Evolutionary conservation across 2,113 vertebrate genomes (phyloP).

Genomic region (Lophotis ruficrista): DNA sequence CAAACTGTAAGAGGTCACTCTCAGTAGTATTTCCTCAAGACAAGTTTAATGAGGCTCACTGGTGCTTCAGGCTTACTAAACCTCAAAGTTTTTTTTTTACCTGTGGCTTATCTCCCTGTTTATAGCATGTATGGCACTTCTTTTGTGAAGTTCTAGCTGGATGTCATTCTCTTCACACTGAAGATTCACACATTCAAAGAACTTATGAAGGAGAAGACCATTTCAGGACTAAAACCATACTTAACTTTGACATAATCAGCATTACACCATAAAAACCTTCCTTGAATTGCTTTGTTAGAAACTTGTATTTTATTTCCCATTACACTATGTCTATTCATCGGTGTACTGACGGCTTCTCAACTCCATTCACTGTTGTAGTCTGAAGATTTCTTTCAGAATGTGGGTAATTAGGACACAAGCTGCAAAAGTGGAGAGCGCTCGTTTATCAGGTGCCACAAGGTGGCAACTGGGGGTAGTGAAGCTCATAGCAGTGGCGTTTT

Average conservation of each 20-base stretch:
- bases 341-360: not conserved
- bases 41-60: not conserved
- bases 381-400: not conserved
- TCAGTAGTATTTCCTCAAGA: not conserved
- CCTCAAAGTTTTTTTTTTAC: not conserved
- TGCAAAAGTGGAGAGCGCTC: not conserved
- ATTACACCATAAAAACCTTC: not conserved
- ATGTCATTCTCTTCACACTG: not conserved
- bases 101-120: not conserved
- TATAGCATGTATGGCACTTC: not conserved
- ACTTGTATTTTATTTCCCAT: not conserved
- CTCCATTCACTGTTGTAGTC: not conserved
- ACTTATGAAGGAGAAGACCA: not conserved
- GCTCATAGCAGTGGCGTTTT: fast-evolving
- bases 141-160: not conserved
- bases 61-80: not conserved
- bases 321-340: not conserved
- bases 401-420: not conserved
- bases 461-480: not conserved
- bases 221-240: not conserved
- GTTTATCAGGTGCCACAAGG: not conserved
- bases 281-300: not conserved
- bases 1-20: not conserved
- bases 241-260: not conserved
- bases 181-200: not conserved